Conservation (phyloP, 2,888 invertebrate genomes). For the Macrophya alboannulata region DNA sequence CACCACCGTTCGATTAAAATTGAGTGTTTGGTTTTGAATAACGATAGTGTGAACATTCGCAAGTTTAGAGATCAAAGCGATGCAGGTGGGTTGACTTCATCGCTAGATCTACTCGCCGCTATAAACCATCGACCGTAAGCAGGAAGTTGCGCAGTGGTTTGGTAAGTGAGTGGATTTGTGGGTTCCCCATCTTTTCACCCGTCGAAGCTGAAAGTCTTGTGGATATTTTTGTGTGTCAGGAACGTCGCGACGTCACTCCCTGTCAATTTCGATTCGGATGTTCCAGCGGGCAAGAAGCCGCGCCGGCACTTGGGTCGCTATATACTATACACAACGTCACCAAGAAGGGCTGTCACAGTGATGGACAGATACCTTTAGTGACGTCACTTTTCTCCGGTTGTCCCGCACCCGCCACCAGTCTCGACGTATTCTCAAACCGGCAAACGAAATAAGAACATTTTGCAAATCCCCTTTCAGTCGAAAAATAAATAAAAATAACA, state of each 20-base stretch:
- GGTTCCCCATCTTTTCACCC: not conserved
- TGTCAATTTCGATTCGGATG: constrained; percentile 57
- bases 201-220: constrained; percentile 15
- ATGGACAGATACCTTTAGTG: constrained; percentile 65
- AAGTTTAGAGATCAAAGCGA: constrained; percentile 18
- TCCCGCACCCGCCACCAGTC: constrained; percentile 4
- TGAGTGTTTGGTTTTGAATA: not conserved
- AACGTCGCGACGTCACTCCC: constrained; percentile 60
- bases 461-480: not conserved
- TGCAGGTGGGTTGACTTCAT: not conserved
- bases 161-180: not conserved
- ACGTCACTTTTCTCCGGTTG: constrained; percentile 60
- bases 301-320: constrained; percentile 23
- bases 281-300: constrained; percentile 32
- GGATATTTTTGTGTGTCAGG: constrained; percentile 22
- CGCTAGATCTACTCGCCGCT: not conserved
- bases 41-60: not conserved
- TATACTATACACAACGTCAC: not conserved
- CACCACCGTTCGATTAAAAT: constrained; percentile 19
- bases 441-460: constrained; percentile 1
- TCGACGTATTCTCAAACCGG: constrained; percentile 1
- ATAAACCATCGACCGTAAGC: not conserved
- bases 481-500: not conserved
- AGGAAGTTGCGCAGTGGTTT: not conserved
- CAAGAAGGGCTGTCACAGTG: constrained; percentile 64